Evolutionary conservation across 2,113 vertebrate genomes (phyloP).

Genomic region (Oryzias curvinotus): DNA sequence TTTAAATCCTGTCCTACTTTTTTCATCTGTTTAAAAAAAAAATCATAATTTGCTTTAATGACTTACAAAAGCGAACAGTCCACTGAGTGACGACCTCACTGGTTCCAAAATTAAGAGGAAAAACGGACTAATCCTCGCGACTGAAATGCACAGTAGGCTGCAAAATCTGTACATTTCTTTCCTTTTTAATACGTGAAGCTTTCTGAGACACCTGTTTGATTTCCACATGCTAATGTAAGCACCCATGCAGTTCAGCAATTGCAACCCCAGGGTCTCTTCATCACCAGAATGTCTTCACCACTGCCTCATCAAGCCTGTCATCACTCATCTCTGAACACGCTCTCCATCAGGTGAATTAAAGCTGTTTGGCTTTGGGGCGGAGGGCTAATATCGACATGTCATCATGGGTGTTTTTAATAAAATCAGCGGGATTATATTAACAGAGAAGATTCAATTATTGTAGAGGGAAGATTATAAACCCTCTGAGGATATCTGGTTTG

Average conservation of each 20-base stretch:
- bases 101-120: background rate
- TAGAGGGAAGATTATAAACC: slow-evolving; percentile 55
- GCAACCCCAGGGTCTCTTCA: slow-evolving; percentile 51
- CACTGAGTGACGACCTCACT: slow-evolving; percentile 21
- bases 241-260: slow-evolving; percentile 56
- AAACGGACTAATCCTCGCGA: too few relatives aligned
- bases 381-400: slow-evolving; percentile 59
- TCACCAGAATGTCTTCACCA: slow-evolving; percentile 56
- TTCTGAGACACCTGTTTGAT: slow-evolving; percentile 35
- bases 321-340: slow-evolving; percentile 21
- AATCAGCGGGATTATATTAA: slow-evolving; percentile 67
- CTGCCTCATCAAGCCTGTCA: slow-evolving; percentile 43
- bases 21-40: slow-evolving; percentile 9
- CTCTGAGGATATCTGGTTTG: slow-evolving; percentile 29
- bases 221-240: slow-evolving; percentile 51
- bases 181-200: background rate
- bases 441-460: slow-evolving; percentile 60
- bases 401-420: slow-evolving; percentile 60
- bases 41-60: slow-evolving; percentile 53
- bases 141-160: too few relatives aligned
- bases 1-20: slow-evolving; percentile 56
- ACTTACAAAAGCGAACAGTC: slow-evolving; percentile 28
- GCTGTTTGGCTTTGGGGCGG: slow-evolving; percentile 56
- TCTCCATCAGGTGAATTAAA: slow-evolving; percentile 61
- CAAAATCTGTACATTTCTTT: background rate